Conservation (phyloP, 2,113 vertebrate species). For the Sinocyclocheilus grahami region DNA sequence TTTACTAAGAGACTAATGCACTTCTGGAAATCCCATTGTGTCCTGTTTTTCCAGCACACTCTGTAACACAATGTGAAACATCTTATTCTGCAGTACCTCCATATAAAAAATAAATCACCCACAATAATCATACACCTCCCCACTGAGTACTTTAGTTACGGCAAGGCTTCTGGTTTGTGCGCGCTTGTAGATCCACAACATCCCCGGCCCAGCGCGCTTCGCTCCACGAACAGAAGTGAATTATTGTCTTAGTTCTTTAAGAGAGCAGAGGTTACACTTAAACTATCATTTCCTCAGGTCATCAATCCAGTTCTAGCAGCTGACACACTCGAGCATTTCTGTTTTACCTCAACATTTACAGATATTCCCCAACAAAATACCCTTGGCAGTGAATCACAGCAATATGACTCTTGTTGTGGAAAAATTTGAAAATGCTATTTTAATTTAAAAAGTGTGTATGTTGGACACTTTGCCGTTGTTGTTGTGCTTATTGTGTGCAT, state of each 20-base stretch:
- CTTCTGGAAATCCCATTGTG: slow-evolving; percentile 72
- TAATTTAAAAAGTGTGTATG: not conserved
- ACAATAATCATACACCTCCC: slow-evolving; percentile 76
- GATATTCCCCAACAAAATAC: slow-evolving; percentile 3
- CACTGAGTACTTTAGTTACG: slow-evolving; percentile 72
- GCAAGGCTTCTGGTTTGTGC: slow-evolving; percentile 70
- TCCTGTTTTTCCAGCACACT: slow-evolving; percentile 70
- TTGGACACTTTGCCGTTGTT: not conserved
- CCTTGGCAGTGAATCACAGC: slow-evolving; percentile 4
- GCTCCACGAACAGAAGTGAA: slow-evolving; percentile 22
- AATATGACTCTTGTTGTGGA: not conserved
- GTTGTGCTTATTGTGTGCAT: not conserved
- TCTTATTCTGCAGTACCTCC: slow-evolving; percentile 71
- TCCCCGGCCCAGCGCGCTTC: slow-evolving; percentile 2
- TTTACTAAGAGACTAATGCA: slow-evolving; percentile 27
- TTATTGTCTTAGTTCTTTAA: slow-evolving; percentile 34
- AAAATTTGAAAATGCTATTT: not conserved
- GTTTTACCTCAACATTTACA: slow-evolving; percentile 30
- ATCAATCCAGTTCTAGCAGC: slow-evolving; percentile 18
- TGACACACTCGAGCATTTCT: slow-evolving; percentile 34
- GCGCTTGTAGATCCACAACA: slow-evolving; percentile 57
- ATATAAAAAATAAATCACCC: slow-evolving; percentile 78
- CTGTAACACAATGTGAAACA: slow-evolving; percentile 70
- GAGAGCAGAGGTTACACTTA: slow-evolving; percentile 25
- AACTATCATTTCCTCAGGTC: slow-evolving; percentile 40